These are phyloP conservation scores for Tachuris rubrigastra DNA, from an alignment of 2,113 vertebrate species.

Conservation along the genomic window DNA sequence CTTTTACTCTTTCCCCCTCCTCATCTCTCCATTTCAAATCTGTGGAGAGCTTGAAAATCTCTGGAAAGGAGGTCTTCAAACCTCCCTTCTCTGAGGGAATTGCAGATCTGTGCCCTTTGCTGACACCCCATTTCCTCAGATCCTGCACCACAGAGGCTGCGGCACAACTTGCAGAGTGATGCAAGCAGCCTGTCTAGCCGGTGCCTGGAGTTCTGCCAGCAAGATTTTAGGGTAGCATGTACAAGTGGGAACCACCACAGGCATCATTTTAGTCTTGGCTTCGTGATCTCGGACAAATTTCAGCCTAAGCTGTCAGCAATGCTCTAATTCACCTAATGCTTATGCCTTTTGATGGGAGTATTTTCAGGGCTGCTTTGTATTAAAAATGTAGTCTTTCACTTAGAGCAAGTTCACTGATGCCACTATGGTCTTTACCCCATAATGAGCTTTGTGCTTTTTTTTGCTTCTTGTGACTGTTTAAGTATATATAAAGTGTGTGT, in stretches of 20 bases:
- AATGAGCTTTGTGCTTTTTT: neutral
- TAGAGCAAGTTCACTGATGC: neutral
- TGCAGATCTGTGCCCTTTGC: neutral
- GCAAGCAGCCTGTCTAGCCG: neutral
- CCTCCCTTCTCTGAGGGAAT: neutral
- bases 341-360: neutral
- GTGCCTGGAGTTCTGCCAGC: no score
- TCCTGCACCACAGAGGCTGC: fast-evolving
- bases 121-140: fast-evolving
- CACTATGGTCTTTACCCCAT: neutral
- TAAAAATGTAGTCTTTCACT: neutral
- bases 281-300: neutral
- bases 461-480: neutral
- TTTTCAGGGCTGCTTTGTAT: neutral
- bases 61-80: neutral
- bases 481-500: neutral
- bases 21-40: neutral
- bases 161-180: fast-evolving
- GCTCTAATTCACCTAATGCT: neutral
- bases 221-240: neutral
- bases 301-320: neutral
- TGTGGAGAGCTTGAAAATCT: neutral
- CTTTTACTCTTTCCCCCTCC: neutral
- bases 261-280: neutral
- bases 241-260: neutral